These are phyloP conservation scores for Drosophila leontia DNA, from an alignment of 1,140 invertebrate species.

Conservation along the genomic window DNA sequence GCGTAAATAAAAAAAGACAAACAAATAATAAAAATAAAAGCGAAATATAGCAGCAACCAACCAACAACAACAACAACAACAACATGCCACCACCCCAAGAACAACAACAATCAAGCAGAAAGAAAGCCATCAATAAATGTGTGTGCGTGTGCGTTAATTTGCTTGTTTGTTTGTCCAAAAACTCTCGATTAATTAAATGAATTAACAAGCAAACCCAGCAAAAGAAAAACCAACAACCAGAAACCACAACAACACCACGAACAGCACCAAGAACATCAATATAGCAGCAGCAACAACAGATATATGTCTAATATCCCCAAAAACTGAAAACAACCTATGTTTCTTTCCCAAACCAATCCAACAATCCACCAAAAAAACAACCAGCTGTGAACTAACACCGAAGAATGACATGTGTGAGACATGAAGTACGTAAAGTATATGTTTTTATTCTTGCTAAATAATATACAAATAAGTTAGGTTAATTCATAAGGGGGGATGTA, in stretches of 20 bases:
- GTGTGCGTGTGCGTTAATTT: conserved; percentile 51
- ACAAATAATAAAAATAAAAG: conserved; percentile 4
- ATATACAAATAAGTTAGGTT: conserved; percentile 5
- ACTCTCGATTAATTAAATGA: conserved; percentile 48
- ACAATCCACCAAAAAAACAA: conserved; percentile 11
- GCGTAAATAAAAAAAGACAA: conserved; percentile 85
- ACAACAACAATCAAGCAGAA: conserved; percentile 47
- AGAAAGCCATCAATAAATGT: conserved; percentile 46
- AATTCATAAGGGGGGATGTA: neutral
- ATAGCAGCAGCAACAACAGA: conserved; percentile 16
- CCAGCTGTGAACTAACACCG: conserved; percentile 76
- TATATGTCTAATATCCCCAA: conserved; percentile 18
- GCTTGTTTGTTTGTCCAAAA: conserved; percentile 40
- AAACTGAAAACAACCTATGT: conserved; percentile 41
- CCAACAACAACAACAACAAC: conserved; percentile 43
- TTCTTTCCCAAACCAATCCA: conserved; percentile 41
- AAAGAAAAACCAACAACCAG: conserved; percentile 29
- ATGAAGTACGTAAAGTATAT: conserved; percentile 75
- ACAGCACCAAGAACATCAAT: conserved; percentile 15
- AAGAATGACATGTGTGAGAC: conserved; percentile 74
- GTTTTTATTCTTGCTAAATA: conserved; percentile 11
- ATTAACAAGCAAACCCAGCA: conserved; percentile 59
- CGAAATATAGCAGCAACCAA: conserved; percentile 45
- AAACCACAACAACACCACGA: conserved; percentile 34
- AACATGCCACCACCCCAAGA: conserved; percentile 51